Evolutionary conservation across 2,797 vertebrate species (phyloP), one percentile per base, ranked within the genome.

Genomic region (Enteromius thamalakanensis): DNA sequence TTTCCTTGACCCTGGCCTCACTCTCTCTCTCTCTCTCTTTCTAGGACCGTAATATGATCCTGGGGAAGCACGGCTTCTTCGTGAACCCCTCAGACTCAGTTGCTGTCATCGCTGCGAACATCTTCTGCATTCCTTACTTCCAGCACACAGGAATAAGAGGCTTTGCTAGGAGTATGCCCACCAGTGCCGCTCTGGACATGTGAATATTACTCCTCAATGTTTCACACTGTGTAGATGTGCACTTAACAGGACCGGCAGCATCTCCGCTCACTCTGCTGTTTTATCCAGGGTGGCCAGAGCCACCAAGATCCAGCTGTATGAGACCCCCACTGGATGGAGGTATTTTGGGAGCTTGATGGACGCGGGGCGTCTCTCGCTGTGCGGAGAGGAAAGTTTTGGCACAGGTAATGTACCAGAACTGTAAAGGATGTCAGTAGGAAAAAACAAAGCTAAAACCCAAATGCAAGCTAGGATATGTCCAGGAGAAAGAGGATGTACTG

Each of bases 321-420:
- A 99, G 92, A 98, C 98, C 74, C 97, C 98, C 67, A 96, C 96
- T 0, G 97, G 97, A 76, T 99, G 97, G 98, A 98, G 96, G 92
- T 99, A 97, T 93, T 99, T 99, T 91, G 97, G 97, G 67, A 99
- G 96, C 90, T 88, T 99, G 87, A 99, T 99, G 98, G 98, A 99
- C 81, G 97, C 97, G 8, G 97, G 96, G 90, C 96, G 94, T 80
- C 93, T 99, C 90, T 99, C 98, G 83, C 93, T 99, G 84, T 99
- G 97, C 85, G 98, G 98, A 84, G 97, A 99, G 88, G 98, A 99
- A 91, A 98, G 96, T 91, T 99, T 99, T 90, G 97, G 97, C 76
- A 98, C 97, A 86, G 97, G 98, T 53, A 53, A 53, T 21, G 7
- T 21, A 21, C 37, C 0, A 40, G 37, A 8, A 40, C 37, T 40